phyloP scores from a whole-genome alignment of 2,797 vertebrate species.

The Acomys russatus region DNA sequence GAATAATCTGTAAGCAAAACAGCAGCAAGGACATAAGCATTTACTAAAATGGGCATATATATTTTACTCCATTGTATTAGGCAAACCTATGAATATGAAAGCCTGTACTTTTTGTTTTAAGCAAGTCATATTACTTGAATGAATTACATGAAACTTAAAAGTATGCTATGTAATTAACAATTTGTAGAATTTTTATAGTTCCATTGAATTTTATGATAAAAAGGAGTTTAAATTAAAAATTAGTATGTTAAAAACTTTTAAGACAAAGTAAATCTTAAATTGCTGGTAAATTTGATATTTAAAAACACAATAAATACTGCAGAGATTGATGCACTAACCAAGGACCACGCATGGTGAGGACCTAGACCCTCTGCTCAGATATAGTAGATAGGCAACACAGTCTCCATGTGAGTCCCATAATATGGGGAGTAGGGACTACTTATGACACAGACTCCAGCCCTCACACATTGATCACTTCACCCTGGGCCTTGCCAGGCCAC shows the following conservation, averaged over 20 bases:
- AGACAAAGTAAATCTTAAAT: neutral
- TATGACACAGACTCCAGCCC: too few species aligned
- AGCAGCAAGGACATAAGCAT: neutral
- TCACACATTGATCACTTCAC: too few species aligned
- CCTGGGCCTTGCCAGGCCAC: too few species aligned
- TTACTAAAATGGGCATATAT: neutral
- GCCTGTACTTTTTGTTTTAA: conserved; percentile 39
- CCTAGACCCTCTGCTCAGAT: too few species aligned
- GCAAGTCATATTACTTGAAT: neutral
- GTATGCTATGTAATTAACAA: neutral
- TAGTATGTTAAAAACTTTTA: neutral
- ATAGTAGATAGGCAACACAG: too few species aligned
- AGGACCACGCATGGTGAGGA: too few species aligned
- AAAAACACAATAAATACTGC: neutral
- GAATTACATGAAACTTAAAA: conserved; percentile 24
- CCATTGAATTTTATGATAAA: neutral
- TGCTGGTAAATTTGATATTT: neutral
- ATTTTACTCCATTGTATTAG: neutral
- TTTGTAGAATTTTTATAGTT: neutral
- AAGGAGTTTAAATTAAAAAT: neutral
- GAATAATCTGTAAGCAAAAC: conserved; percentile 3
- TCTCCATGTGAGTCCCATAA: too few species aligned
- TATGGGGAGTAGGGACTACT: too few species aligned
- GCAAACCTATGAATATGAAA: conserved; percentile 3
- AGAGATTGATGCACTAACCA: too few species aligned